These are phyloP conservation scores for Pogoniulus pusillus DNA, from an alignment of 2,797 vertebrate genomes.

Conservation along the genomic window DNA sequence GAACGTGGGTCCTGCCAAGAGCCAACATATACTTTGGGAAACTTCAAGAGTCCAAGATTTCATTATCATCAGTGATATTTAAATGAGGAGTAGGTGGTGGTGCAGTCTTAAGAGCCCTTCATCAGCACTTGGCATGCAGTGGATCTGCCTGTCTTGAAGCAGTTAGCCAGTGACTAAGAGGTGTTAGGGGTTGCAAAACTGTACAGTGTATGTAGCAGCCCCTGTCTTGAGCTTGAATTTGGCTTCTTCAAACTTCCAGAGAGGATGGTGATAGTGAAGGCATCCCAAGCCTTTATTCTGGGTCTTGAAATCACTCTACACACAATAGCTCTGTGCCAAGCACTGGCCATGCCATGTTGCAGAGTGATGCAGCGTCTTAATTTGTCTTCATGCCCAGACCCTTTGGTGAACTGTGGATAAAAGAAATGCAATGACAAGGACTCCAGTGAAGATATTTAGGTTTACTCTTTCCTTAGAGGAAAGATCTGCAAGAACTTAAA, in stretches of 20 bases:
- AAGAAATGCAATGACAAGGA: background rate
- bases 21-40: background rate
- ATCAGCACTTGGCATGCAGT: background rate
- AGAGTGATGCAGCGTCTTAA: background rate
- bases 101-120: background rate
- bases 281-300: background rate
- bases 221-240: background rate
- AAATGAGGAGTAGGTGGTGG: background rate
- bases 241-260: background rate
- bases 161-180: background rate
- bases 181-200: background rate
- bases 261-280: background rate
- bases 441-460: background rate
- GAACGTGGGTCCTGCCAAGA: background rate
- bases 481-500: background rate
- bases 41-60: background rate
- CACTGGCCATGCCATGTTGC: accelerated
- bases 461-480: background rate
- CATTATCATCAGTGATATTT: background rate
- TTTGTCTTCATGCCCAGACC: background rate
- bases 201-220: background rate
- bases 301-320: background rate
- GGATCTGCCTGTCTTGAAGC: background rate
- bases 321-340: background rate
- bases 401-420: background rate